These are phyloP conservation scores for Meloidogyne chitwoodi DNA, from an alignment of 1,140 invertebrate genomes.

Conservation along the genomic window DNA sequence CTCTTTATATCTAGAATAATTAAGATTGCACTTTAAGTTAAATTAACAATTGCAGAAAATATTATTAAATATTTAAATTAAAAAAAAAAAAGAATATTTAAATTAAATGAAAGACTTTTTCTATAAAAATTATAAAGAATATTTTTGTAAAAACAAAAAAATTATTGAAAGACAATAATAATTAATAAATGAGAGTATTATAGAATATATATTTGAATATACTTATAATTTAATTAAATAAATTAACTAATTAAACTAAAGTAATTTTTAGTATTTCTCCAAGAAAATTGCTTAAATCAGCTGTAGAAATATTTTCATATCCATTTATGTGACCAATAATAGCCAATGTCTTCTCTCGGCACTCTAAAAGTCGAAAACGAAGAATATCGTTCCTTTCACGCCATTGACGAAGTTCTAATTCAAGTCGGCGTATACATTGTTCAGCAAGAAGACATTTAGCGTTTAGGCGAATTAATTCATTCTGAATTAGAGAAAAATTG, in stretches of 20 bases:
- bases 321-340: conserved; percentile 1
- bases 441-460: conserved; percentile 14
- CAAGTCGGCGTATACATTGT: conserved; percentile 10
- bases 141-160: too few relatives aligned
- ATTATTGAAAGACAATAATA: too few relatives aligned
- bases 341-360: conserved; percentile 12
- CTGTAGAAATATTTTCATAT: neutral
- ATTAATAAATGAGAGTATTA: too few relatives aligned
- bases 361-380: conserved; percentile 13
- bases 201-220: too few relatives aligned
- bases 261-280: conserved; percentile 17
- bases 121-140: too few relatives aligned
- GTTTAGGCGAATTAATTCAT: conserved; percentile 7
- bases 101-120: too few relatives aligned
- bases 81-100: too few relatives aligned
- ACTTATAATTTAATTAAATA: neutral
- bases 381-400: conserved; percentile 11
- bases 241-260: neutral
- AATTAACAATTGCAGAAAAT: too few relatives aligned
- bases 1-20: too few relatives aligned
- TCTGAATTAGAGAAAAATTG: neutral
- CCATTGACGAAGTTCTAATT: conserved; percentile 19
- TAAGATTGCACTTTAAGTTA: too few relatives aligned
- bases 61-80: too few relatives aligned
- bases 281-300: conserved; percentile 5